Base-by-base conservation (phyloP, 2,888 invertebrate species). In the Monopis laevigella region DNA sequence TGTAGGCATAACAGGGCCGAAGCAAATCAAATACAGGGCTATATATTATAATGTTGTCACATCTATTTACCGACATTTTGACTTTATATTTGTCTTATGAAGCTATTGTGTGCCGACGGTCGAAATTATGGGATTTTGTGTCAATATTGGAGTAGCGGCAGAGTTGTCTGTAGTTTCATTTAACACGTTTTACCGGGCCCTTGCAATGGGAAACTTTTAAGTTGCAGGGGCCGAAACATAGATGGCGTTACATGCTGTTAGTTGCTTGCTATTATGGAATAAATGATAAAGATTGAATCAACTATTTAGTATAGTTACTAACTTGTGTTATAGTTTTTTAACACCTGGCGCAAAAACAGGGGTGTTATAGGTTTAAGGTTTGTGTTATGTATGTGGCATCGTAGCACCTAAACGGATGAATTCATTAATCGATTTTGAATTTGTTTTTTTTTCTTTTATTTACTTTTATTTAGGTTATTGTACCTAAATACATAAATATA, bases 11-110 rank as follows among this genome's bases (percentile, higher is more conserved):
- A 74, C 75, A 70, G 65, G 67, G 65, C 53, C 62, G 62, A 66
- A 62, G 69, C 72, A 75, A 65, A 64, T 69, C 54, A 75, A 77
- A 78, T 66, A 74, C 51, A 61, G 63, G 67, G 62, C 72, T 71
- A 73, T 75, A 74, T 78, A 78, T 78, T 77, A 77, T 77, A 80
- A 74, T 74, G 73, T 75, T 78, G 78, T 80, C 77, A 73, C 74
- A 71, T 65, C 67, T 78, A 75, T 80, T 80, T 77, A 70, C 78
- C 68, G 69, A 74, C 77, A 72, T 78, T n/a, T 77, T 75, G 77
- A 77, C 75, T 70, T 67, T 60, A 62, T 78, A 74, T 80, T 80
- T 80, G 77, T 73, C 68, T 77, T 80, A 75, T 75, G 75, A 77
- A 77, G 75, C 78, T 73, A 75, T 78, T 80, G 78, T 78, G 68